A percentile compares a stretch with the other conserved stretches of the same genome.
phyloP scores from a whole-genome alignment of 2,113 vertebrate genomes.

The Brienomyrus longianalis region DNA sequence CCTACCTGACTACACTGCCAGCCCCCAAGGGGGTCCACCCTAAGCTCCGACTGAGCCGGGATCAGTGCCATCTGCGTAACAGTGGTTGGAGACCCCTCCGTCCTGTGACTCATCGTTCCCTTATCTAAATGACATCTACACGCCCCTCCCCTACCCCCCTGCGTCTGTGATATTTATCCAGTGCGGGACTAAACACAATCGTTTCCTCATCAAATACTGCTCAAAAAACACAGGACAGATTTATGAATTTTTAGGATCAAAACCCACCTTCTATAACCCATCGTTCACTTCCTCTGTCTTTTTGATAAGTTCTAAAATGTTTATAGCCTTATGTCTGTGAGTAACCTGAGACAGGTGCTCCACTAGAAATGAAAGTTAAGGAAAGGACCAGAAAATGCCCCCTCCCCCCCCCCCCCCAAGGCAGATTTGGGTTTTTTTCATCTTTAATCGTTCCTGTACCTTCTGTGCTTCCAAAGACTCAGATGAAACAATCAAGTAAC shows the following conservation, averaged over 20 bases:
- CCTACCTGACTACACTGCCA: not conserved
- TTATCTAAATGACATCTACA: conserved; percentile 52
- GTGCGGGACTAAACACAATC: conserved; percentile 52
- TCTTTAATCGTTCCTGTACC: conserved; percentile 61
- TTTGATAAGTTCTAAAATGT: conserved; percentile 69
- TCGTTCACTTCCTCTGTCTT: conserved; percentile 52
- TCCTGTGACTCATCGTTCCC: conserved; percentile 44
- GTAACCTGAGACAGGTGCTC: conserved; percentile 65
- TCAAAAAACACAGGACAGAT: conserved; percentile 61
- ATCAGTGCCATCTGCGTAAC: conserved; percentile 39
- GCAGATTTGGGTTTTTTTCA: conserved; percentile 55
- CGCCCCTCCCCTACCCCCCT: conserved; percentile 9
- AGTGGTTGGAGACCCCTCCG: conserved; percentile 33
- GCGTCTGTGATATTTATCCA: conserved; percentile 46
- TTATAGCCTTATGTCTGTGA: conserved; percentile 69
- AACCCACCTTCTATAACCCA: conserved; percentile 71
- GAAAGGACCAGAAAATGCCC: conserved; percentile 38
- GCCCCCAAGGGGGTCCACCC: conserved; percentile 37
- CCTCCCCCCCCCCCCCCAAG: conserved; percentile 24
- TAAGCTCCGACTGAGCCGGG: conserved; percentile 42
- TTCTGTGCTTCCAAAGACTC: conserved; percentile 53
- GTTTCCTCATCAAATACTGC: conserved; percentile 73
- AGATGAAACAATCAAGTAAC: conserved; percentile 60
- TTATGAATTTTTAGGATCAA: conserved; percentile 81
- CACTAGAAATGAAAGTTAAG: conserved; percentile 71